Base-by-base conservation (phyloP, 92 coral and sea anemone genomes). In the Parazoanthus swiftii region DNA sequence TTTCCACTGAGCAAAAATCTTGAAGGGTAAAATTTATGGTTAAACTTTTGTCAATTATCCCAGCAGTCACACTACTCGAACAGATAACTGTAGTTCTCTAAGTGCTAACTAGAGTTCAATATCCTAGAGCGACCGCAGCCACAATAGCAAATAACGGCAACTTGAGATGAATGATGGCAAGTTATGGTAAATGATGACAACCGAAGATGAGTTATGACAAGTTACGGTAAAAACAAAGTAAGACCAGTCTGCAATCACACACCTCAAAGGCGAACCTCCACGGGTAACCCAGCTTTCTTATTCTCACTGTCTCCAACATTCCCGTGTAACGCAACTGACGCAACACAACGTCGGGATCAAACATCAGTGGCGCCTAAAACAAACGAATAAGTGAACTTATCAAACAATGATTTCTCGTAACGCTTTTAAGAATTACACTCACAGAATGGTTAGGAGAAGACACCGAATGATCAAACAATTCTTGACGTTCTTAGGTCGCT, bases 271-370 rank as follows among this genome's bases (percentile, higher is more conserved):
- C 77, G 88, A 97, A 95, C 56, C 99, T 89, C 95, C 98, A 92
- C 85, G 95, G 97, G 92, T 97, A 97, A 13, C 98, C 99, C 10
- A 97, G 93, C 46, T 94, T 95, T 86, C 99, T 89, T 82, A 97
- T 97, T 44, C 99, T 84, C 33, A 97, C 95, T 39, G 99, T 97
- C 88, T 97, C 99, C 70, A 97, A 90, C 99, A 97, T 97, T 1
- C 99, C 99, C 2, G 99, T 97, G 86, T 97, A 97, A 18, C 99
- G 98, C 77, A 97, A 72, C 92, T 97, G 99, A 15, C 99, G 95
- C 87, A 95, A 94, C n/a, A 97, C 99, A 36, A 97, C 91, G 10
- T 97, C 99, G 33, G 94, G 92, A 79, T 95, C 98, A 85, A 95
- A 97, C 93, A 91, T 92, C 89, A 95, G 86, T 1, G 99, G 98